A percentile compares a stretch with the other conserved stretches of the same genome.
Conservation (phyloP, 2,888 invertebrate species). For the Argyresthia goedartella region DNA sequence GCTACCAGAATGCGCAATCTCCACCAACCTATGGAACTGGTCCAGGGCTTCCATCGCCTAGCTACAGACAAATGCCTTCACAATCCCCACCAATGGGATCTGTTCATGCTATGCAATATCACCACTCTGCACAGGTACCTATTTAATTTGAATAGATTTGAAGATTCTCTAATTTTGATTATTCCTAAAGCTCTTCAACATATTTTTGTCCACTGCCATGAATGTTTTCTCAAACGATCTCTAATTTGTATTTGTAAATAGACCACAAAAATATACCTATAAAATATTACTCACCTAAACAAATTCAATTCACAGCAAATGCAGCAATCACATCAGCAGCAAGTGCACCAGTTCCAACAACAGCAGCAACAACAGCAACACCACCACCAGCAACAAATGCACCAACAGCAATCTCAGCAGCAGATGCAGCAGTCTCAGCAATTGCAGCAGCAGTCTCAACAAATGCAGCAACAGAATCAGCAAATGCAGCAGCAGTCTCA, state of each 20-base stretch:
- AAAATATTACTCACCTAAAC: not conserved
- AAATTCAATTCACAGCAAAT: slow-evolving; percentile 26
- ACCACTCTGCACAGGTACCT: slow-evolving; percentile 57
- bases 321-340: slow-evolving; percentile 37
- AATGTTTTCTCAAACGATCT: not conserved
- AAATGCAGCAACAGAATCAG: slow-evolving; percentile 28
- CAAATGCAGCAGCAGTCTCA: slow-evolving; percentile 51
- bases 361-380: slow-evolving; percentile 34
- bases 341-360: slow-evolving; percentile 24
- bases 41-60: slow-evolving; percentile 70
- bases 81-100: slow-evolving; percentile 62
- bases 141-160: slow-evolving; percentile 7
- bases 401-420: slow-evolving; percentile 27
- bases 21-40: slow-evolving; percentile 55
- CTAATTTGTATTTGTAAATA: not conserved
- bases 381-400: slow-evolving; percentile 49
- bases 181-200: too few species aligned
- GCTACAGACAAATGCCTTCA: slow-evolving; percentile 57
- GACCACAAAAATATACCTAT: not conserved
- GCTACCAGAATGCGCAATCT: slow-evolving; percentile 68
- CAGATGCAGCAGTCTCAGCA: slow-evolving; percentile 28
- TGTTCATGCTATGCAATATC: slow-evolving; percentile 63
- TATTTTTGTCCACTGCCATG: too few species aligned
- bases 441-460: slow-evolving; percentile 31
- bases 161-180: too few species aligned